Evolutionary conservation across 1,140 invertebrate species (phyloP).

Genomic region (Drosophila mojavensis): DNA sequence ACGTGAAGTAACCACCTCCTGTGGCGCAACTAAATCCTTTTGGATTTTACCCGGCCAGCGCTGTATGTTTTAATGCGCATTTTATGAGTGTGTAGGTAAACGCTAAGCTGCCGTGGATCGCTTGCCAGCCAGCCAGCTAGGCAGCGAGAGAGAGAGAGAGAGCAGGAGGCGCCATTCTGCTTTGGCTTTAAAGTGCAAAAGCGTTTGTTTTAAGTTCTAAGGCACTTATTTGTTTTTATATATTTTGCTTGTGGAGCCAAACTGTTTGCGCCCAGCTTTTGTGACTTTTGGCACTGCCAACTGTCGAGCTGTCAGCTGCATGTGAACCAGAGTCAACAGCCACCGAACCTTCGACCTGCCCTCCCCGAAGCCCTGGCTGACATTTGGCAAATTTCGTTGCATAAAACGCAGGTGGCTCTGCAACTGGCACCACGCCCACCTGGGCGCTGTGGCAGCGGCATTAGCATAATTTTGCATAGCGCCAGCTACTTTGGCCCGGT

Average conservation of each 20-base stretch:
- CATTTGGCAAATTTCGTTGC: conserved; percentile 55
- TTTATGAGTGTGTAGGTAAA: conserved; percentile 75
- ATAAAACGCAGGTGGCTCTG: conserved; percentile 42
- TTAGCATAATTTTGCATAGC: conserved; percentile 82
- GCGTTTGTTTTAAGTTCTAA: conserved; percentile 69
- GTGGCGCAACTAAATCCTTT: conserved; percentile 79
- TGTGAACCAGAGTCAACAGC: conserved; percentile 48
- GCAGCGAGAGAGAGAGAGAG: background rate
- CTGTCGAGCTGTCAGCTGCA: conserved; percentile 42
- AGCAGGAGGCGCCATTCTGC: background rate
- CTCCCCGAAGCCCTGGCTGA: conserved; percentile 6
- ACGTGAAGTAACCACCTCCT: conserved; percentile 79
- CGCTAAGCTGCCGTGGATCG: conserved; percentile 35
- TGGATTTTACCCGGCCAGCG: conserved; percentile 71
- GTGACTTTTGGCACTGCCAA: conserved; percentile 12
- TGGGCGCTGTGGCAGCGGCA: conserved; percentile 40
- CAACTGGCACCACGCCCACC: conserved; percentile 43
- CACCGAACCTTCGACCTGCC: background rate
- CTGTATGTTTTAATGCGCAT: conserved; percentile 80
- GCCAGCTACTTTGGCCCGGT: conserved; percentile 54
- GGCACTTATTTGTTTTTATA: conserved; percentile 43
- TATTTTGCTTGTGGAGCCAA: background rate
- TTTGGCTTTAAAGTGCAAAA: conserved; percentile 67
- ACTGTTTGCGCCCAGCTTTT: background rate
- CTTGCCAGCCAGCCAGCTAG: background rate